These are phyloP conservation scores for Melieria omissa DNA, from an alignment of 2,888 invertebrate species.

Conservation along the genomic window DNA sequence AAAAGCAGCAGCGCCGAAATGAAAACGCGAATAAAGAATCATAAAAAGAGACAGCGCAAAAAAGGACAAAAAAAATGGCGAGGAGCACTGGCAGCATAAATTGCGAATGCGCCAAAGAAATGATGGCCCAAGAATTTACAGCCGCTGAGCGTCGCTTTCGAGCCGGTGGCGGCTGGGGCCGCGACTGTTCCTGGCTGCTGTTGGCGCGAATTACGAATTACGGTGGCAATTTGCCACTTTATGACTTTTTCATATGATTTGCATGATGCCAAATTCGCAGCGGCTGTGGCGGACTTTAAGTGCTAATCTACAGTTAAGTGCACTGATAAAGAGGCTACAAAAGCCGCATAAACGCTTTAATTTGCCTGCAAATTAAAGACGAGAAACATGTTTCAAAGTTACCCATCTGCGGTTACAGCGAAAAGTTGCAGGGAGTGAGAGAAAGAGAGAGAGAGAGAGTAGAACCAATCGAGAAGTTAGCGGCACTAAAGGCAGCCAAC, in stretches of 20 bases:
- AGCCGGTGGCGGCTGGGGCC: too few relatives aligned
- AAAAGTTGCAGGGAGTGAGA: background rate
- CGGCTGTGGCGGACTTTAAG: slow-evolving; percentile 1
- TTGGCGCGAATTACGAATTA: slow-evolving; percentile 26
- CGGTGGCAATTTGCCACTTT: slow-evolving; percentile 37
- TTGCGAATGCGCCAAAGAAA: background rate
- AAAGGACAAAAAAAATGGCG: background rate
- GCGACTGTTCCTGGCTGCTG: too few relatives aligned
- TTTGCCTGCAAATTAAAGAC: slow-evolving; percentile 9
- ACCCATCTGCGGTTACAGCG: background rate
- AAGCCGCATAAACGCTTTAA: slow-evolving; percentile 18
- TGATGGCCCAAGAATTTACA: background rate
- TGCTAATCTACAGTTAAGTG: slow-evolving; percentile 34
- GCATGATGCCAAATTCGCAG: slow-evolving; percentile 14
- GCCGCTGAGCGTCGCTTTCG: slow-evolving; percentile 6
- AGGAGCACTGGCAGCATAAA: background rate
- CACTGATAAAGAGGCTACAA: slow-evolving; percentile 12
- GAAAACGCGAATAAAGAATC: slow-evolving; percentile 24
- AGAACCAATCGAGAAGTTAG: background rate
- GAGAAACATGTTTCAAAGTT: background rate
- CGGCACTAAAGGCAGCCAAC: background rate
- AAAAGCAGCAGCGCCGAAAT: slow-evolving; percentile 25
- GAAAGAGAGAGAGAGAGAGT: background rate
- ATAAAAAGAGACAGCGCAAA: background rate
- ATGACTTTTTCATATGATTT: slow-evolving; percentile 36